phyloP scores from a whole-genome alignment of 2,113 vertebrate species.

The Microtus oregoni region DNA sequence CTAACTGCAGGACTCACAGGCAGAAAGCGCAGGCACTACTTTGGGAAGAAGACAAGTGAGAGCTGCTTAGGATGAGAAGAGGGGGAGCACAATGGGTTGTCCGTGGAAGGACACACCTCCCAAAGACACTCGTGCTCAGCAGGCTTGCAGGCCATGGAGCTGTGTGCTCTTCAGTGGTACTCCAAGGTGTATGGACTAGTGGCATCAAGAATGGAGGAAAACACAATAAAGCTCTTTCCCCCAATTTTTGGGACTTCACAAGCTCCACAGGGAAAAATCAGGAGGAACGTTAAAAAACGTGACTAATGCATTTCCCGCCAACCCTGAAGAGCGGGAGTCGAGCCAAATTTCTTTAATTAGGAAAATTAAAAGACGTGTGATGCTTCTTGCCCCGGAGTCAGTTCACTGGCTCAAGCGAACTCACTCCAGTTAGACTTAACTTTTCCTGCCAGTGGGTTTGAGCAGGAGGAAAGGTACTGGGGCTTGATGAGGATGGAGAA shows the following conservation, averaged over 20 bases:
- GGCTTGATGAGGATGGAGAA: not conserved
- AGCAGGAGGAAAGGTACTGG: not conserved
- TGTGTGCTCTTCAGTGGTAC: not conserved
- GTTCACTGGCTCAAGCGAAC: not conserved
- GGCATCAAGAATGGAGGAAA: not conserved
- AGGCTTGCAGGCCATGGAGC: not conserved
- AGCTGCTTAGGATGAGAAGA: not conserved
- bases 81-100: not conserved
- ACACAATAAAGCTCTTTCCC: not conserved
- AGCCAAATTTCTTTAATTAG: conserved; percentile 62
- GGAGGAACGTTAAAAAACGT: not conserved
- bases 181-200: not conserved
- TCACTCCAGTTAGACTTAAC: not conserved
- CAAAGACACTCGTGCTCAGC: not conserved
- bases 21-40: not conserved
- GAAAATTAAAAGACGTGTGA: conserved; percentile 40
- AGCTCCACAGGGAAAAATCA: not conserved
- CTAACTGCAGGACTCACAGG: not conserved
- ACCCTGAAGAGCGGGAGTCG: conserved; percentile 45
- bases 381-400: conserved; percentile 30
- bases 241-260: not conserved
- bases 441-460: not conserved
- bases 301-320: conserved; percentile 73
- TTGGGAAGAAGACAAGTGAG: not conserved
- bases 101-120: not conserved